phyloP scores from a whole-genome alignment of 1,140 invertebrate species.

The Xylocopa sonorina region DNA sequence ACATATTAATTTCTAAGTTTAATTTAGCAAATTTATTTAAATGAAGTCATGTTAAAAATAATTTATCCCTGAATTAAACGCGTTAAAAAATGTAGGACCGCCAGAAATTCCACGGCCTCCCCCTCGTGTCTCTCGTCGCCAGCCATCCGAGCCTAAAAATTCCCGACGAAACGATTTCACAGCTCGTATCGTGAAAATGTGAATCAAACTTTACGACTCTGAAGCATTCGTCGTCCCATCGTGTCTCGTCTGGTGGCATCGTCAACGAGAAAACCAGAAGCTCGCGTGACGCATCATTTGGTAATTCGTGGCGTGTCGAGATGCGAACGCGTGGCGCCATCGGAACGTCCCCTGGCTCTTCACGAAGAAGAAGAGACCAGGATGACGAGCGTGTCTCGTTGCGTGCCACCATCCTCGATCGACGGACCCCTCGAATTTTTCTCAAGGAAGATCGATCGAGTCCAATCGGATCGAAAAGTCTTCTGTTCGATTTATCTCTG shows the following conservation, averaged over 20 bases:
- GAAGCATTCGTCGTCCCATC: background rate
- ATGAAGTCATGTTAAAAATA: no score
- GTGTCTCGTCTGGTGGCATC: background rate
- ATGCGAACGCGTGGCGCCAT: constrained; percentile 44
- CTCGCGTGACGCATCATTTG: constrained; percentile 44
- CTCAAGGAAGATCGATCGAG: background rate
- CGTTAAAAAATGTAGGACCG: no score
- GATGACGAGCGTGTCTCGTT: constrained; percentile 19
- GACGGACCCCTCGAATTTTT: background rate
- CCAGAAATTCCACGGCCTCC: no score
- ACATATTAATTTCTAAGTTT: no score
- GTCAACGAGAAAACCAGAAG: constrained; percentile 16
- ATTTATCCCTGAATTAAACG: no score
- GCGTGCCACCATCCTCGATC: constrained; percentile 4
- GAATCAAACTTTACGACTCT: background rate
- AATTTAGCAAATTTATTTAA: no score
- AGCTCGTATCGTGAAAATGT: background rate
- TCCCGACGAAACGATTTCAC: no score
- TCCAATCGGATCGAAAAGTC: no score
- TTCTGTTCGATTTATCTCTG: background rate
- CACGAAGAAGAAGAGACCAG: background rate
- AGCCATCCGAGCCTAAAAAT: no score
- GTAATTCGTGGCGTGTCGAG: constrained; percentile 33
- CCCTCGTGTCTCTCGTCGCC: no score
- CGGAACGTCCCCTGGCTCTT: constrained; percentile 23